Evolutionary conservation across 2,888 invertebrate species (phyloP).

Genomic region (Caenorhabditis wallacei): DNA sequence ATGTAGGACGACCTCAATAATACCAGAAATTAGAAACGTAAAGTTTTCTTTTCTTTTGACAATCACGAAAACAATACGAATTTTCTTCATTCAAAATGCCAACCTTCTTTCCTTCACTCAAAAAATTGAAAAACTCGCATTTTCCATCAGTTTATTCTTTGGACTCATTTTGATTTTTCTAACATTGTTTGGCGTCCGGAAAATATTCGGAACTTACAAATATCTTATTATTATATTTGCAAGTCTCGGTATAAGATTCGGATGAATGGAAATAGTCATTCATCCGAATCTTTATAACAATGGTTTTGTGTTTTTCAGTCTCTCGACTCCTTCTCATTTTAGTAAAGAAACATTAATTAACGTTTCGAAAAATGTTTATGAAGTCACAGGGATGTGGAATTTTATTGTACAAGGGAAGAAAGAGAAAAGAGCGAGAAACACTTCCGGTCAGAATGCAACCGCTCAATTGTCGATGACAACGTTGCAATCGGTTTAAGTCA

Average conservation of each 20-base stretch:
- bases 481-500: neutral
- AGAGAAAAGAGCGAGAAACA: no score
- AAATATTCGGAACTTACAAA: constrained; percentile 12
- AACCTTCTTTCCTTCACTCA: neutral
- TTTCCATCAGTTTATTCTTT: neutral
- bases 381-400: no score
- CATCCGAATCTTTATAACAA: constrained; percentile 4
- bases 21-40: no score
- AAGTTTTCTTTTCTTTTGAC: no score
- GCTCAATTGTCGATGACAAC: neutral
- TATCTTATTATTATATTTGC: no score
- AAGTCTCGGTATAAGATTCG: neutral
- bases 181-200: neutral
- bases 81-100: no score
- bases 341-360: no score
- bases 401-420: neutral
- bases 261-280: neutral
- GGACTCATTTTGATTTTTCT: neutral
- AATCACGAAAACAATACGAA: no score
- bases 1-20: no score
- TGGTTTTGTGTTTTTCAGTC: no score
- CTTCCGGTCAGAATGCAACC: neutral
- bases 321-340: no score
- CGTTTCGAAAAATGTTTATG: no score
- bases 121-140: neutral